phyloP scores from a whole-genome alignment of 2,797 vertebrate species.

The Brachymystax lenok region DNA sequence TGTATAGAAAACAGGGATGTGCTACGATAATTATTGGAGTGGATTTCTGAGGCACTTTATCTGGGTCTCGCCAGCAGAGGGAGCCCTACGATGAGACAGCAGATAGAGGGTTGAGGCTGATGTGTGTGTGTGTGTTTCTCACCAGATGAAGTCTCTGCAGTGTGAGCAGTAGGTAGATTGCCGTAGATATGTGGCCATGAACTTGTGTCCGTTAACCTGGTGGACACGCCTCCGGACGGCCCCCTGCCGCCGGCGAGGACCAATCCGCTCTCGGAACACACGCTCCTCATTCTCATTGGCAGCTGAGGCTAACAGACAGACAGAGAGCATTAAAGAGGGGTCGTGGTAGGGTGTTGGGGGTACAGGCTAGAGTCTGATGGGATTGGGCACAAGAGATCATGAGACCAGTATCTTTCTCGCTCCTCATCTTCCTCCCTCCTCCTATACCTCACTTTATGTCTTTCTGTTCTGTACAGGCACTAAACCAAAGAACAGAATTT shows the following conservation, averaged over 20 bases:
- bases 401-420: neutral
- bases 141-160: conserved; percentile 99
- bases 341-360: neutral
- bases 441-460: neutral
- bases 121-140: conserved; percentile 41
- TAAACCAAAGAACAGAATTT: conserved; percentile 52
- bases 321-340: neutral
- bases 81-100: neutral
- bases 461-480: conserved; percentile 64
- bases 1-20: neutral
- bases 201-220: conserved; percentile 98
- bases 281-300: conserved; percentile 95
- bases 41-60: neutral
- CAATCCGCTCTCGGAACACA: conserved; percentile 87
- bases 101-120: too few relatives aligned
- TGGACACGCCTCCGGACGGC: conserved; percentile 94
- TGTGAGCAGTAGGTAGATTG: conserved; percentile 98
- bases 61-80: conserved; percentile 36
- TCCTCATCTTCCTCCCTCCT: too few relatives aligned
- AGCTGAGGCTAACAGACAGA: conserved; percentile 70
- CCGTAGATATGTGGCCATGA: conserved; percentile 98
- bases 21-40: neutral
- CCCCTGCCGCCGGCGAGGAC: conserved; percentile 90
- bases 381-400: neutral
- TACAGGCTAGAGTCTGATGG: neutral